Evolutionary conservation across 1,140 invertebrate genomes (phyloP).

Genomic region (Wiebesia pumilae): DNA sequence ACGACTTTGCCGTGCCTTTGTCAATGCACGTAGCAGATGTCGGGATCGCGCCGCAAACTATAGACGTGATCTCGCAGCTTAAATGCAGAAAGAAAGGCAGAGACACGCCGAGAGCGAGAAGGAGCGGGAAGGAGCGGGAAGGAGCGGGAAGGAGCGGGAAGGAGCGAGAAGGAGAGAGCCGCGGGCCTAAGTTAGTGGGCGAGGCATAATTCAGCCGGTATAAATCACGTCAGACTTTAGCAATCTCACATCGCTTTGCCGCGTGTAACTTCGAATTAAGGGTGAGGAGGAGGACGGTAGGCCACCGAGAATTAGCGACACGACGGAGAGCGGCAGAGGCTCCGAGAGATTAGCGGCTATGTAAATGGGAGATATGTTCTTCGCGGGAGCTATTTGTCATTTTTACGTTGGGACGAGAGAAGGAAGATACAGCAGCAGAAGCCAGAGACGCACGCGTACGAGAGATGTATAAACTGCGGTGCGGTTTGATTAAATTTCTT

Average conservation of each 20-base stretch:
- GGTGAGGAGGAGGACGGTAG: conserved; percentile 5
- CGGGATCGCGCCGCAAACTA: not conserved
- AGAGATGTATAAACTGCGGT: conserved; percentile 17
- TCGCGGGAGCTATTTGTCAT: conserved; percentile 62
- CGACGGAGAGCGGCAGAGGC: conserved; percentile 25
- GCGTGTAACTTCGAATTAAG: conserved; percentile 59
- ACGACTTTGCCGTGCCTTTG: not conserved
- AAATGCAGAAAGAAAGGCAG: not conserved
- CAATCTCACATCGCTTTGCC: conserved; percentile 60
- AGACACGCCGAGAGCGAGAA: not conserved
- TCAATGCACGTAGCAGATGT: not conserved
- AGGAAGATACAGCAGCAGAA: not conserved
- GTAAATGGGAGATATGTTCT: conserved; percentile 62
- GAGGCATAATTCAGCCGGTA: conserved; percentile 29
- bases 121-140: not conserved
- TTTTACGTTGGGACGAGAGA: conserved; percentile 54
- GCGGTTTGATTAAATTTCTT: conserved; percentile 35
- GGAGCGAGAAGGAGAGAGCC: not conserved
- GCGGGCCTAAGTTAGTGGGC: not conserved
- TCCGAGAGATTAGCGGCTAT: conserved; percentile 62
- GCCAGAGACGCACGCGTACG: not conserved
- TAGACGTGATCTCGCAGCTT: not conserved
- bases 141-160: not conserved
- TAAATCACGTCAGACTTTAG: conserved; percentile 55
- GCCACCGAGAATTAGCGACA: conserved; percentile 49